Base-by-base conservation (phyloP, 1,140 invertebrate species). In the Apis dorsata region DNA sequence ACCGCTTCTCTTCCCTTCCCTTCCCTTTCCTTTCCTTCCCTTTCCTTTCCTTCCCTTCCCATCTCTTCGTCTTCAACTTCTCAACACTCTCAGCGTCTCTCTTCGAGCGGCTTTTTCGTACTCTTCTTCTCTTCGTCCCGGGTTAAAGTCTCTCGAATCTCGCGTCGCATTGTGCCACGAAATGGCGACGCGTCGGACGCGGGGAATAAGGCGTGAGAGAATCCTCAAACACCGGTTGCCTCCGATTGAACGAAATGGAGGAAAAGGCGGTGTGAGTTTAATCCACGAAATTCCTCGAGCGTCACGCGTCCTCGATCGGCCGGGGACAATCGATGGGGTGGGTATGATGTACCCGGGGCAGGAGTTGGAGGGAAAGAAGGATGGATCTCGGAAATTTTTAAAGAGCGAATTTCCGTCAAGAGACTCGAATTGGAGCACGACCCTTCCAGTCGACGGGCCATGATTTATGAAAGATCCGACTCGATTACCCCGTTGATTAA, bases 401-500 rank as follows among this genome's bases (percentile, higher is more conserved):
- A 70, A 24, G 10, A 28, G 21, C 60, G 7, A 5, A 12, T 76
- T 79, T 74, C 59, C 83, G 63, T 24, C 78, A 65, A 63, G 44
- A 44, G 53, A 17, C 66, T 81, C 57, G 66, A 85, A 85, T 82
- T 83, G 66, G 74, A 82, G 57, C 51, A 55, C 78, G 57, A 24
- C 28, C 68, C 55, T 68, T 59, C 62, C 72, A 53, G 65, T 13
- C 12, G 59, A 57, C 70, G 71, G 53, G 66, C 73, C 72, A 88
- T 88, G 86, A 88, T 88, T 88, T 88, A 88, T 88, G 86, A 85
- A 88, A 84, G 84, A 88, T 77, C 84, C 83, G 51, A 59, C 72
- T 63, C 80, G 84, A 88, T 85, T 86, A 85, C 78, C 79, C 74
- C 75, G 75, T 57, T 84, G 81, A 82, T 88, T 88, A 88, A 88